phyloP scores from a whole-genome alignment of 2,797 vertebrate genomes.

The Falco naumanni region DNA sequence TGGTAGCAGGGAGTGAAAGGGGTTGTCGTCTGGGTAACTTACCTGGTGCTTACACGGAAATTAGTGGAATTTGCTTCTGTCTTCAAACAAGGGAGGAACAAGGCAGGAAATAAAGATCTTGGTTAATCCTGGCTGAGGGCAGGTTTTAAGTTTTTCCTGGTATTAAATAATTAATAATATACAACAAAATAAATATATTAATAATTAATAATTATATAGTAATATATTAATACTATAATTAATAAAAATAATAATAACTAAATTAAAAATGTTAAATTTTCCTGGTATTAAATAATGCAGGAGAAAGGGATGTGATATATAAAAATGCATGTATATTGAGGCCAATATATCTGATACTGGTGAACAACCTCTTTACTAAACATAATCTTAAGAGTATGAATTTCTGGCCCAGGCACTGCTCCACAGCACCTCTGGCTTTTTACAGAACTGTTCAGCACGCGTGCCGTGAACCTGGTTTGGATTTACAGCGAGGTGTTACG shows the following conservation, averaged over 20 bases:
- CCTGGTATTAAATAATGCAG: background rate
- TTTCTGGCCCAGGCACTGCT: background rate
- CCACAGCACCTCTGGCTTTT: background rate
- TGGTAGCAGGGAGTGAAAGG: no score
- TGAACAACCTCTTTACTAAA: background rate
- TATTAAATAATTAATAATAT: background rate
- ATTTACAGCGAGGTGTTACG: background rate
- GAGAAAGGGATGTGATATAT: background rate
- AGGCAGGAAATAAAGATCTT: background rate
- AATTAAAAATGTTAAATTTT: no score
- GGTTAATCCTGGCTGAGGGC: background rate
- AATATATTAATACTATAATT: no score
- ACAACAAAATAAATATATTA: no score
- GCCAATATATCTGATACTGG: background rate
- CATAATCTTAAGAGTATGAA: no score
- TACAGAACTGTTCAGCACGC: background rate
- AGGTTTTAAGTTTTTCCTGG: background rate
- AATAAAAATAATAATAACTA: no score
- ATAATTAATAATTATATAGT: no score
- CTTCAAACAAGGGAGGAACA: background rate
- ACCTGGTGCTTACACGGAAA: background rate
- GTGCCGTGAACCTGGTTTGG: background rate
- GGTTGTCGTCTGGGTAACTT: background rate
- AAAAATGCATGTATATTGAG: background rate
- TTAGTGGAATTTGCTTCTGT: background rate